phyloP scores from a whole-genome alignment of 2,113 vertebrate species.

The Pleuronectes platessa region DNA sequence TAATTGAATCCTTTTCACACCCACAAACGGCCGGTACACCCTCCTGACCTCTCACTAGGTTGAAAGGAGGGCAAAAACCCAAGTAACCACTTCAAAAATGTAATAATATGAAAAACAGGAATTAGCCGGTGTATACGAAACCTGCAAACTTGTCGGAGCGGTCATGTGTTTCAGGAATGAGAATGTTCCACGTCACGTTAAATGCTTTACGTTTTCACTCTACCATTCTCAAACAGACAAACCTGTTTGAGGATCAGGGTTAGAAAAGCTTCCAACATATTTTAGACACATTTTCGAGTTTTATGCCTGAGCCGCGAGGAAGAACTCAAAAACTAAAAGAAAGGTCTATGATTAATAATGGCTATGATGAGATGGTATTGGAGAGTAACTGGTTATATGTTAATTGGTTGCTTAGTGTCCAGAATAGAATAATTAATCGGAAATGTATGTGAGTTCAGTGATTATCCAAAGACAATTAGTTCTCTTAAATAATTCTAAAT shows the following conservation, averaged over 20 bases:
- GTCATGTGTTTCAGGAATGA: constrained; percentile 18
- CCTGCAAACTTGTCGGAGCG: not conserved
- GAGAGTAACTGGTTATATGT: not conserved
- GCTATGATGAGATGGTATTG: not conserved
- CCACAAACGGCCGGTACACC: not conserved
- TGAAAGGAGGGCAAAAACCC: too few species aligned
- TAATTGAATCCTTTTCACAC: not conserved
- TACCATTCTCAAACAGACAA: constrained; percentile 30
- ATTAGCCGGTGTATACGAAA: constrained; percentile 2
- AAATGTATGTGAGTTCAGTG: not conserved
- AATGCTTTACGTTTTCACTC: constrained; percentile 15
- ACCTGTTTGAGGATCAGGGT: constrained; percentile 33
- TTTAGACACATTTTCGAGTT: not conserved
- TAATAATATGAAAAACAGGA: not conserved
- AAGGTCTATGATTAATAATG: not conserved
- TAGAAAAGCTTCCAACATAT: not conserved
- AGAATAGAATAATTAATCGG: not conserved
- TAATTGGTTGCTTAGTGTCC: not conserved
- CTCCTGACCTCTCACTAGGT: not conserved
- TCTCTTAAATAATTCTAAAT: not conserved
- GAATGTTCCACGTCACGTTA: constrained; percentile 3
- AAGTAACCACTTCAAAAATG: not conserved
- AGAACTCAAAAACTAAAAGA: not conserved
- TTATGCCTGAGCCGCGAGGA: not conserved
- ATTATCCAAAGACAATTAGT: not conserved